phyloP scores from a whole-genome alignment of 2,113 vertebrate genomes.

The Gavialis gangeticus region DNA sequence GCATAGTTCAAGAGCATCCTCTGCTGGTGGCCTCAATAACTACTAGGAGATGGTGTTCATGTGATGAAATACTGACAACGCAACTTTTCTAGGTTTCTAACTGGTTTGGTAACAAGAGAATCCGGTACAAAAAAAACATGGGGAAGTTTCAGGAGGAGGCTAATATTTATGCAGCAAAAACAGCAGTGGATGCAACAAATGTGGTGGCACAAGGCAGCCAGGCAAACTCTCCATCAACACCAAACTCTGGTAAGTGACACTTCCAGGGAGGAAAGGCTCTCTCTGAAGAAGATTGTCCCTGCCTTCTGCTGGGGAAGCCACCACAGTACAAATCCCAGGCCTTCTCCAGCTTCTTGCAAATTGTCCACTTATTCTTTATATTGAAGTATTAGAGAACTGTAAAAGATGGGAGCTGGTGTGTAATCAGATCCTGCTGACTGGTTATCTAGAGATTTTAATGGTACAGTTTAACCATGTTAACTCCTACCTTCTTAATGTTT shows the following conservation, averaged over 20 bases:
- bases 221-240: slow-evolving; percentile 86
- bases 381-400: background rate
- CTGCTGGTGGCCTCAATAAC: fast-evolving
- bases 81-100: slow-evolving; percentile 85
- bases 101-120: slow-evolving; percentile 95
- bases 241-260: slow-evolving; percentile 83
- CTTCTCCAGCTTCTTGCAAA: background rate
- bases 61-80: background rate
- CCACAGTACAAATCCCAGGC: background rate
- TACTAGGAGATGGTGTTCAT: background rate
- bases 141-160: slow-evolving; percentile 93
- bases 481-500: background rate
- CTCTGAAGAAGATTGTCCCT: background rate
- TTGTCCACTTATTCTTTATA: background rate
- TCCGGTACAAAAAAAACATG: slow-evolving; percentile 93
- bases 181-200: slow-evolving; percentile 84
- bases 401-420: background rate
- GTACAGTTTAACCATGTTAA: background rate
- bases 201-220: slow-evolving; percentile 86
- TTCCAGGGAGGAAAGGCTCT: fast-evolving
- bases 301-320: background rate
- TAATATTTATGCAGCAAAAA: slow-evolving; percentile 89
- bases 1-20: background rate
- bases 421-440: background rate
- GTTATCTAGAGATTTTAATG: background rate